Conservation (phyloP, 2,888 invertebrate species). For the Parthenolecanium corni region DNA sequence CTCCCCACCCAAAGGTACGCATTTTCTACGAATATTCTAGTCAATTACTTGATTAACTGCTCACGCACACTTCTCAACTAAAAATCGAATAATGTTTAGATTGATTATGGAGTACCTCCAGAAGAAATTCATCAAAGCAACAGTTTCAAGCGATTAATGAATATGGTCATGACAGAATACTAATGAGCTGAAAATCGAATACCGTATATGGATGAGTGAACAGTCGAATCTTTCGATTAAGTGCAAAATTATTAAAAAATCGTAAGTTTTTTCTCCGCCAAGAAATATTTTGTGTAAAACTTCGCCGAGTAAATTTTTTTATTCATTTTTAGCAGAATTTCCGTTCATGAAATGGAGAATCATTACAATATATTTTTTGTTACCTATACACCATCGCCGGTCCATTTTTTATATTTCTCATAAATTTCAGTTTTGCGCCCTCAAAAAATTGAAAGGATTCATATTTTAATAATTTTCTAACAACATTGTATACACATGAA, state of each 20-base stretch:
- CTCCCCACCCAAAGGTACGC: conserved; percentile 32
- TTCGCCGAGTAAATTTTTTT: neutral
- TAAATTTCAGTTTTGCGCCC: too few relatives aligned
- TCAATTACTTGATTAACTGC: neutral
- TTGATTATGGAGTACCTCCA: conserved; percentile 56
- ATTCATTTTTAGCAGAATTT: neutral
- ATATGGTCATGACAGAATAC: conserved; percentile 69
- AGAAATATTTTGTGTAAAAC: neutral
- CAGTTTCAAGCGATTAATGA: conserved; percentile 85
- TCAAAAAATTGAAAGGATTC: too few relatives aligned
- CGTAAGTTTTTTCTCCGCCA: conserved; percentile 4
- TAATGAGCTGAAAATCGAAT: conserved; percentile 4
- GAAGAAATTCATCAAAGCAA: conserved; percentile 83
- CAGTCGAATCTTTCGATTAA: neutral
- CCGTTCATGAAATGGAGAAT: neutral
- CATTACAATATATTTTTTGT: too few relatives aligned
- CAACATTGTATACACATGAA: too few relatives aligned
- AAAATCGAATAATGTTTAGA: conserved; percentile 40
- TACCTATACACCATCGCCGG: too few relatives aligned
- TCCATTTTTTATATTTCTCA: too few relatives aligned
- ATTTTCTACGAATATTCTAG: neutral
- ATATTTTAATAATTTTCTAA: too few relatives aligned
- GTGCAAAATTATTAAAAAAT: conserved; percentile 14
- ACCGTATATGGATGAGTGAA: too few relatives aligned
- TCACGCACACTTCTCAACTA: neutral